Evolutionary conservation across 2,888 invertebrate species (phyloP), one percentile per base, ranked within the genome.

Genomic region (Nomada ferruginata): DNA sequence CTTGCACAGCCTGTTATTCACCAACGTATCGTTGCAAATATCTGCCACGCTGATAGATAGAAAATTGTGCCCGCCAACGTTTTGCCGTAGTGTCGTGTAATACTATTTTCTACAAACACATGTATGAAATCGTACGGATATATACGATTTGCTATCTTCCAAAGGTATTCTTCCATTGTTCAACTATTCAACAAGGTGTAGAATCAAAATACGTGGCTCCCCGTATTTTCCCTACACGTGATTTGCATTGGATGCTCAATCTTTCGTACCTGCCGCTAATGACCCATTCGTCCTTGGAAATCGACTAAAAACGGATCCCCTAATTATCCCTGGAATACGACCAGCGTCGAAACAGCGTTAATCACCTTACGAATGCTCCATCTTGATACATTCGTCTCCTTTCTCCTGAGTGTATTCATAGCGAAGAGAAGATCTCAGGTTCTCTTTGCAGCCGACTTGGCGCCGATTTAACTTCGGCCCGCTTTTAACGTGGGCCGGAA

Each of bases 391-490:
- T 36, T 36, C 36, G 36, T 36, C 36, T 36, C 18, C 57, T 47
- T 47, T n/a, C 26, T 4, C 29, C n/a, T 3, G 1, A 11, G 26
- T 29, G 15, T n/a, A 59, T 50, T 71, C 57, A 59, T 26, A 60
- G 47, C 47, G 59, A 23, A 2, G 10, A 0, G 13, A 15, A 18
- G 7, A 63, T 57, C 64, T 74, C 53, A 42, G 20, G 18, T 26
- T 64, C 57, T 23, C 23, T 61, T 60, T 20, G 29, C 73, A 60
- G 65, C 42, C 61, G 61, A 59, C 57, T 71, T 71, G 83, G 52
- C 61, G 68, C 71, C 74, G 79, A 81, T 83, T 83, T 75, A 74
- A 80, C 70, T 71, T 53, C 18, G 23, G 23, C 11, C 44, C 29
- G 76, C 80, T 80, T 85, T 80, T 74, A 83, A 80, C 73, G 13